Evolutionary conservation across 2,113 vertebrate species (phyloP), one percentile per base, ranked within the genome.

Genomic region (Colaptes auratus): DNA sequence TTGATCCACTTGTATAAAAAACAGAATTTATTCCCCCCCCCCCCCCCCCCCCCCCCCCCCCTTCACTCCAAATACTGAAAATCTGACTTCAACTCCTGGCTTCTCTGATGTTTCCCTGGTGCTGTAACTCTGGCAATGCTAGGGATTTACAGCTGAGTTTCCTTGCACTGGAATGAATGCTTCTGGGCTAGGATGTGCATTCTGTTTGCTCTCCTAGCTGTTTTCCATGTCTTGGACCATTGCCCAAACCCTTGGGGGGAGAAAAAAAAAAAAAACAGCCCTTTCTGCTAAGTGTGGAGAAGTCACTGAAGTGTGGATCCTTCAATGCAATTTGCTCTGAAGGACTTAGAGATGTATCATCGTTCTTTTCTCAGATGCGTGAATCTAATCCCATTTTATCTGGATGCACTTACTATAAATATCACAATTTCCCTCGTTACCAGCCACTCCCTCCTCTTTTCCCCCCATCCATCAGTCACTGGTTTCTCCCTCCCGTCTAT

Each of bases 291-390:
- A 89, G 46, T 4, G 25, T 21, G 18, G 66, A 53, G 55, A 89
- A 82, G 56, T n/a, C 0, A 0, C 71, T 81, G 79, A 52, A 83
- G 58, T 81, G 23, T 31, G 61, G 17, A 75, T 90, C 66, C 77
- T 56, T 42, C n/a, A 70, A 67, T 16, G 24, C 25, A 35, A 36
- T 95, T 93, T 89, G 56, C 12, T 82, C 84, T 89, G 87, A 89
- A 92, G 78, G 75, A 60, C 85, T 82, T 52, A 3, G 28, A 15
- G 76, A 84, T 12, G 25, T 5, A 39, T 48, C 7, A 42, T 71
- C 63, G 65, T 86, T 87, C 56, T 83, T 88, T 77, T 42, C 76
- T 85, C n/a, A 9, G 44, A 21, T 28, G 33, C 3, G 2, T 46
- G 60, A 63, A 27, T 31, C 42, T 39, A 71, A 83, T 77, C 52